A percentile compares a stretch with the other conserved stretches of the same genome.
These are phyloP conservation scores for Congeria kusceri DNA, from an alignment of 2,888 invertebrate species.

Conservation along the genomic window DNA sequence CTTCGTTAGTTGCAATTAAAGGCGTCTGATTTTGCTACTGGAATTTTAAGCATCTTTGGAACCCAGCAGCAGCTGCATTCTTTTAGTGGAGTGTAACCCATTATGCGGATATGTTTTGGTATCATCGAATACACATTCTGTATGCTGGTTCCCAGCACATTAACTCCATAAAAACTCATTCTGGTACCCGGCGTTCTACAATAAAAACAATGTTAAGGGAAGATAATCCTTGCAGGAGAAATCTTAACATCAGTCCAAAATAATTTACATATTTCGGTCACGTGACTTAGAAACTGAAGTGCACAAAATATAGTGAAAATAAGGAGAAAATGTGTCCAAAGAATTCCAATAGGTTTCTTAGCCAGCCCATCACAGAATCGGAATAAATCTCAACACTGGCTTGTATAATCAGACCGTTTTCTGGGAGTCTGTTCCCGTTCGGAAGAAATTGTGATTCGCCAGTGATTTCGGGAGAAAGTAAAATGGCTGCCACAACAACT, in stretches of 20 bases:
- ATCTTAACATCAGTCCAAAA: background rate
- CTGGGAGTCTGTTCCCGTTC: constrained; percentile 61
- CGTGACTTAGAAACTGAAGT: constrained; percentile 55
- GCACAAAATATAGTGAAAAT: constrained; percentile 55
- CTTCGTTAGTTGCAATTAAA: too few relatives aligned
- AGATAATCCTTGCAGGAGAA: too few relatives aligned
- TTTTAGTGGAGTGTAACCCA: too few relatives aligned
- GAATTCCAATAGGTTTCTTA: background rate
- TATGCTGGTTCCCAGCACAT: too few relatives aligned
- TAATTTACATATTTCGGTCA: constrained; percentile 64
- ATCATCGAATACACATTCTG: too few relatives aligned
- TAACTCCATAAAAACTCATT: too few relatives aligned
- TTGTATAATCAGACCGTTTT: constrained; percentile 59
- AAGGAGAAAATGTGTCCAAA: constrained; percentile 35
- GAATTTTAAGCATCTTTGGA: too few relatives aligned
- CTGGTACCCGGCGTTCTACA: too few relatives aligned
- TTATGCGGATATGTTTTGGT: too few relatives aligned
- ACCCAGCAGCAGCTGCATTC: too few relatives aligned
- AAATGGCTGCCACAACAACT: constrained; percentile 54
- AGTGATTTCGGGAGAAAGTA: constrained; percentile 46
- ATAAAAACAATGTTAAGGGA: too few relatives aligned
- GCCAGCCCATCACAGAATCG: background rate
- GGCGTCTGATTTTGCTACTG: too few relatives aligned
- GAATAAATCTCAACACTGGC: constrained; percentile 56
- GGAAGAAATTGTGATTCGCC: constrained; percentile 53